Percentiles rank a stretch among this genome's conserved stretches.
Evolutionary conservation across 2,797 vertebrate species (phyloP).

Genomic region (Spinus pinus): DNA sequence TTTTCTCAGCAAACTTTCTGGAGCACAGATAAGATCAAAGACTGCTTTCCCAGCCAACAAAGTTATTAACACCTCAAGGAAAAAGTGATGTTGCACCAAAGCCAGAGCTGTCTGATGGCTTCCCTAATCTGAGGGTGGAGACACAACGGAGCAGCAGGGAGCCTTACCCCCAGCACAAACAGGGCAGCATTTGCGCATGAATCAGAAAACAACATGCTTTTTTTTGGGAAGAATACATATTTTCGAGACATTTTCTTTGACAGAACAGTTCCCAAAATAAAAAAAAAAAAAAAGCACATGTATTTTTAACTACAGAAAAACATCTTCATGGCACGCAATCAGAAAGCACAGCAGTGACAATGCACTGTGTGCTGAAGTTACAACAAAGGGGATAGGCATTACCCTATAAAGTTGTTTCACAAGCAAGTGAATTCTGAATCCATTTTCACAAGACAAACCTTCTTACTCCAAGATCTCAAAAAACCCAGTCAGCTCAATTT

Average conservation of each 20-base stretch:
- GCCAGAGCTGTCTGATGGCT: not conserved
- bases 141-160: not conserved
- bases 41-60: not conserved
- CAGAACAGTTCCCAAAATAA: not conserved
- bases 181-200: not conserved
- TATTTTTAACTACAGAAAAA: conserved; percentile 18
- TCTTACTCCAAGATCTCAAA: not conserved
- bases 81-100: not conserved
- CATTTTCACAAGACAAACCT: not conserved
- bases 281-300: not conserved
- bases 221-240: not conserved
- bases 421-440: not conserved
- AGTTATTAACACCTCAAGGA: conserved; percentile 22
- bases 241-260: not conserved
- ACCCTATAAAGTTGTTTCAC: not conserved
- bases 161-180: not conserved
- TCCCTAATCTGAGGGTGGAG: not conserved
- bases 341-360: not conserved
- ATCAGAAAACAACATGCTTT: not conserved
- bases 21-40: conserved; percentile 37
- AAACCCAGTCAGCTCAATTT: not conserved
- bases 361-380: not conserved
- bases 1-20: conserved; percentile 1
- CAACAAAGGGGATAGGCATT: not conserved
- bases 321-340: not conserved